Evolutionary conservation across 2,888 invertebrate genomes (phyloP), one percentile per base, ranked within the genome.

Genomic region (Meliscaeva auricollis): DNA sequence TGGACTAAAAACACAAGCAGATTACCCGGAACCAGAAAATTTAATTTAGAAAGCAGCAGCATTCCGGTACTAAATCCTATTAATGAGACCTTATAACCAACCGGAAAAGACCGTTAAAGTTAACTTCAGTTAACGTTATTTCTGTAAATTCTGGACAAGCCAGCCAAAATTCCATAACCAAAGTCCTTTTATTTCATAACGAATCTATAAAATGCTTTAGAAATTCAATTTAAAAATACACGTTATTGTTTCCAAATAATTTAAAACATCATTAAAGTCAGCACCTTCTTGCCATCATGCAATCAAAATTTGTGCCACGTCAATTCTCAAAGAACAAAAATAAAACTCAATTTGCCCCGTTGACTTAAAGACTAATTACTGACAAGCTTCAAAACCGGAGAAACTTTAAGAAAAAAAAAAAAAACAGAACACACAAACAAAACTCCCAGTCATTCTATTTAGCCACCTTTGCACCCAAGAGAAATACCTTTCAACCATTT

Each of bases 381-480:
- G 46, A 11, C 46, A 46, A 64, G 44, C 32, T 64, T 30, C 32
- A 41, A 38, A 64, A 32, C 44, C 17, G 32, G 13, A 13, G 6
- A 46, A 44, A 17, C 35, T 7, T 9, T 17, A 8, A 46, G 8
- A 13, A 17, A 38, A 13, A 35, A 13, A 13, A 8, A 30, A 52
- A 3, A 26, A n/a, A 30, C 1, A 38, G 6, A 20, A 60, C 4
- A 41, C n/a, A 9, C 26, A 15, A 1, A 60, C 1, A 26, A 60
- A 41, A 41, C 13, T 26, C n/a, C 41, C 15, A 62, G 44, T 62
- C 64, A 64, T 46, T 64, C 64, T 64, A 46, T 64, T 64, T 32
- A 46, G 64, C 64, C 64, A 66, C 66, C 66, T 66, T 66, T 66
- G 66, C 66, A 50, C 56, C 32, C 50, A 48, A 66, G 50, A 50